Evolutionary conservation across 1,140 invertebrate species (phyloP), one percentile per base, ranked within the genome.

Genomic region (Drosophila prosaltans): DNA sequence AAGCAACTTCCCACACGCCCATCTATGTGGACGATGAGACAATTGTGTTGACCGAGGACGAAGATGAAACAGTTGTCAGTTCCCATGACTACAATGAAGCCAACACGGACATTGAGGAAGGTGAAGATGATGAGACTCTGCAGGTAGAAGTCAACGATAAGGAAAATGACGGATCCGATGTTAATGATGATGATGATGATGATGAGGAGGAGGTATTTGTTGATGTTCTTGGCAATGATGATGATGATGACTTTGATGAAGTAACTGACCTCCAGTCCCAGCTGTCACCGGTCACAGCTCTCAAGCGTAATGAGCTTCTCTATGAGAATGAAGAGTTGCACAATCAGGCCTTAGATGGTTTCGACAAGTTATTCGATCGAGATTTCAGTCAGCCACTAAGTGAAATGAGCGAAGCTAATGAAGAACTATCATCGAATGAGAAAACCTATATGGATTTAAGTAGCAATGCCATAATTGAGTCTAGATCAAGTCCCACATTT

Each of bases 381-480:
- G 84, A 92, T 43, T 92, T 92, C 24, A 65, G 9, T 39, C 64
- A 3, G 51, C 55, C 7, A 68, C 76, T 16, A 54, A 65, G 28
- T 48, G 58, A 16, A 24, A 24, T 9, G 54, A 69, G 30, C 41
- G 43, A 2, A 70, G 65, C 39, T 26, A 51, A 51, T 51, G 45
- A 51, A 51, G 45, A 26, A 26, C 21, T 10, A 16, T 26, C 21
- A 3, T 26, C 7, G 8, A 83, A 60, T 67, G 92, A 92, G 48
- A 93, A 93, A 79, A 93, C 93, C 70, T 94, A 93, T 7, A 93
- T 93, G n/a, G 93, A 94, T 45, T 85, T 94, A 41, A 92, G 93
- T 8, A 92, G 92, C 92, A 43, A 92, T 3, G 40, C 30, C 1
- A 26, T 26, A 0, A 24, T 16, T 24, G 39, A 74, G 7, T 24